Percentiles rank a stretch among this genome's conserved stretches.
Evolutionary conservation across 2,888 invertebrate genomes (phyloP).

Genomic region (Lepidocyrtoides sp.): DNA sequence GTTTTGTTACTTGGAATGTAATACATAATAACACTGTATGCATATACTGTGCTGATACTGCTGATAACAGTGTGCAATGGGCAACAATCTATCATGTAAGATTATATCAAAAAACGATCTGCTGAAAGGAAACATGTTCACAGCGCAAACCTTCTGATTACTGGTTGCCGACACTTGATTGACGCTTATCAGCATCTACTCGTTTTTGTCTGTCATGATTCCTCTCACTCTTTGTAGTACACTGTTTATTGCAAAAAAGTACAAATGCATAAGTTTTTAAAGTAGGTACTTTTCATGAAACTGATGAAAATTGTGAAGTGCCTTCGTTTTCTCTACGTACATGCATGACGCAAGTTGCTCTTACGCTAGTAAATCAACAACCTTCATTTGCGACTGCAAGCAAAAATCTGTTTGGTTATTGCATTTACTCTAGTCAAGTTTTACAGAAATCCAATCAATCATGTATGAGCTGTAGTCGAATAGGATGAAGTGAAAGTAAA

Average conservation of each 20-base stretch:
- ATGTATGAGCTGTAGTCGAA: no score
- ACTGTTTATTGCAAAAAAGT: neutral
- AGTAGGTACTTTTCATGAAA: no score
- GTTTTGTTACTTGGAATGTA: no score
- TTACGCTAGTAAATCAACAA: no score
- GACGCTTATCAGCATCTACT: constrained; percentile 20
- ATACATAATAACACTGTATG: neutral
- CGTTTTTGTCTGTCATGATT: neutral
- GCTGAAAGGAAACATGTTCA: neutral
- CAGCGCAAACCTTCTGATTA: neutral
- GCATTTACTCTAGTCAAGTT: no score
- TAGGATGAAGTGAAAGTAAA: no score
- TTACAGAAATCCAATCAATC: no score
- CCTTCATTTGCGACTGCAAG: no score
- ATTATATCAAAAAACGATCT: neutral
- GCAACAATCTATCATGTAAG: neutral
- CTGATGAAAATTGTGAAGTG: no score
- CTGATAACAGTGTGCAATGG: neutral
- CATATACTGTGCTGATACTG: neutral
- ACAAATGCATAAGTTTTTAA: neutral
- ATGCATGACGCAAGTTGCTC: no score
- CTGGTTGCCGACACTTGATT: constrained; percentile 30
- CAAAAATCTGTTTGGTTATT: no score
- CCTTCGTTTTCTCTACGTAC: no score
- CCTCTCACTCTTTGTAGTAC: neutral